A percentile compares a stretch with the other conserved stretches of the same genome.
Evolutionary conservation across 2,888 invertebrate species (phyloP).

Genomic region (Drosophila buzzatii): DNA sequence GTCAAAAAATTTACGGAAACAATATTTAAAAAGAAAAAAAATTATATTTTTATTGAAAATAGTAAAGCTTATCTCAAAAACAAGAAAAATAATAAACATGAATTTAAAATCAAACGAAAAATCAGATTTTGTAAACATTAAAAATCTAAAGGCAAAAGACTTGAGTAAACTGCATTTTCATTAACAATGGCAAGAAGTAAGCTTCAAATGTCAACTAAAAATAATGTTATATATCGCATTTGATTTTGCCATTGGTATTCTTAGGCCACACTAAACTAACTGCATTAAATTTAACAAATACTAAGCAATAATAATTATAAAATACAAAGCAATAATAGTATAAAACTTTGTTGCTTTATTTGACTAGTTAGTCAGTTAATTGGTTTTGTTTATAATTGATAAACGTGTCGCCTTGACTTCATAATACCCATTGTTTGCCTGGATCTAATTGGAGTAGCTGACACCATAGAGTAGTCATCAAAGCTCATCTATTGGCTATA

Average conservation of each 20-base stretch:
- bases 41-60: too few relatives aligned
- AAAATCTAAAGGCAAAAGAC: not conserved
- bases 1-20: too few relatives aligned
- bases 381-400: slow-evolving; percentile 2
- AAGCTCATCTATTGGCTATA: slow-evolving; percentile 17
- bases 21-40: too few relatives aligned
- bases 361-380: not conserved
- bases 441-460: slow-evolving; percentile 31
- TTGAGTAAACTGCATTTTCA: not conserved
- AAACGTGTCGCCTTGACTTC: slow-evolving; percentile 8
- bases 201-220: not conserved
- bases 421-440: slow-evolving; percentile 5
- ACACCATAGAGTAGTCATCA: slow-evolving; percentile 29
- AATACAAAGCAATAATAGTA: not conserved
- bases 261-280: not conserved
- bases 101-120: too few relatives aligned
- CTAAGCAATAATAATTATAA: not conserved
- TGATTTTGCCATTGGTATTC: not conserved
- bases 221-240: not conserved
- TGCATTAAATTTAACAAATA: slow-evolving; percentile 2
- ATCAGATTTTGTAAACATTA: not conserved
- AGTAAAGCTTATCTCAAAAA: too few relatives aligned
- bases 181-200: not conserved
- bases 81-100: too few relatives aligned
- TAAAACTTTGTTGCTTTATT: not conserved